Percentiles rank a stretch among this genome's conserved stretches.
These are phyloP conservation scores for Cochlearius cochlearius DNA, from an alignment of 2,113 vertebrate genomes.

Conservation along the genomic window DNA sequence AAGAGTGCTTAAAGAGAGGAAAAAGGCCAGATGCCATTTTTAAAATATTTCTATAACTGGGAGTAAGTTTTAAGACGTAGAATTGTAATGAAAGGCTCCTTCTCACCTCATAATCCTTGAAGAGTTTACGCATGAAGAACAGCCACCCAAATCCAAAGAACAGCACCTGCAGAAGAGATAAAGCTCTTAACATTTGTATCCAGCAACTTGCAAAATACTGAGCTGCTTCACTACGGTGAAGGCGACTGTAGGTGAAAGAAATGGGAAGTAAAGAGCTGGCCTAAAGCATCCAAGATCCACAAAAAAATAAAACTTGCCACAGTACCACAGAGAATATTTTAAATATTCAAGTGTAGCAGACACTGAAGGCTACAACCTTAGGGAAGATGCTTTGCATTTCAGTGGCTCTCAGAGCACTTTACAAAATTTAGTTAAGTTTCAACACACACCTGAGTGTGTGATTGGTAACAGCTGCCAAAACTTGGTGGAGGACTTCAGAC, in stretches of 20 bases:
- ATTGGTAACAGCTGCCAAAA: neutral
- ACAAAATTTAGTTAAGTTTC: neutral
- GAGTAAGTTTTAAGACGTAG: neutral
- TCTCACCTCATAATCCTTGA: conserved; percentile 97
- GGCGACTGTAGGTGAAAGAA: neutral
- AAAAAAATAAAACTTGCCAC: neutral
- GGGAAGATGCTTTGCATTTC: neutral
- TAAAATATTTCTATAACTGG: neutral
- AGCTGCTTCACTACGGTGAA: neutral
- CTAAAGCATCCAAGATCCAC: neutral
- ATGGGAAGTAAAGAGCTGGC: neutral
- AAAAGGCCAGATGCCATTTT: neutral
- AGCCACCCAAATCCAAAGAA: conserved; percentile 99
- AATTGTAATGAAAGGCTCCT: neutral
- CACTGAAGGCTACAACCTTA: neutral
- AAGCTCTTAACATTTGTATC: neutral
- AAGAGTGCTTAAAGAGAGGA: neutral
- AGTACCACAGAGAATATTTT: rapidly evolving
- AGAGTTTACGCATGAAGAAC: conserved; percentile 95
- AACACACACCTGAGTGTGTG: neutral
- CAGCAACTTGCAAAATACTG: neutral
- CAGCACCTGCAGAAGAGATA: conserved; percentile 79
- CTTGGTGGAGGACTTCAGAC: neutral
- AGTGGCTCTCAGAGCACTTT: neutral
- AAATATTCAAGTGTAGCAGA: neutral